phyloP scores from a whole-genome alignment of 2,113 vertebrate species.

The Catharus minimus region DNA sequence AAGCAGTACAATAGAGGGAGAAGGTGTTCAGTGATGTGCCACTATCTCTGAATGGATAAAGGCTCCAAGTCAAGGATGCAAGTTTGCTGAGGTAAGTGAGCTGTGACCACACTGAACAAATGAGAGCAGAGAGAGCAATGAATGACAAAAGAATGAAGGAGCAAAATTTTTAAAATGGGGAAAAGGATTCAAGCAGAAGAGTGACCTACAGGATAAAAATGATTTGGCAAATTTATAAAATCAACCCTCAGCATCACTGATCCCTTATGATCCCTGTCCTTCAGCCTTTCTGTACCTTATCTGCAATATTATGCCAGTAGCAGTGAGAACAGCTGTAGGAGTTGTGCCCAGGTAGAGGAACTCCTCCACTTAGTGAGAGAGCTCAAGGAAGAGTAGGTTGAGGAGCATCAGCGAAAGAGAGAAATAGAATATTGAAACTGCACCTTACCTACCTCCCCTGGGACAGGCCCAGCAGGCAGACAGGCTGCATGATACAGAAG shows the following conservation, averaged over 20 bases:
- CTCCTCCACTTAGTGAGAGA: background rate
- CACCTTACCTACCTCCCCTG: background rate
- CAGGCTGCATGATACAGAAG: background rate
- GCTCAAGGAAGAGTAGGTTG: background rate
- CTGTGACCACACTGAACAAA: background rate
- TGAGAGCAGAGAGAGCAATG: background rate
- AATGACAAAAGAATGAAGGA: background rate
- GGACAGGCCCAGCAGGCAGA: background rate
- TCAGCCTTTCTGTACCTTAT: background rate
- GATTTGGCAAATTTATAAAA: background rate
- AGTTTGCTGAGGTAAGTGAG: background rate
- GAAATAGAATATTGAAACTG: background rate
- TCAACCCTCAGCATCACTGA: background rate
- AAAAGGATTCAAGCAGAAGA: background rate
- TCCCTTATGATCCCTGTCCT: background rate
- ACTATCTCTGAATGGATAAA: background rate
- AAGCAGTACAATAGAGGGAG: background rate
- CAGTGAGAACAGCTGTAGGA: background rate
- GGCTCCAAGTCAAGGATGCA: background rate
- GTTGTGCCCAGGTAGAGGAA: background rate
- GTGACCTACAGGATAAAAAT: background rate
- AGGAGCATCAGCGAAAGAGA: background rate
- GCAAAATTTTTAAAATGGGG: background rate
- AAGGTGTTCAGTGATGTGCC: background rate
- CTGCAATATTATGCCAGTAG: background rate